These are phyloP conservation scores for Nemopilema nomurai DNA, from an alignment of 30 jellyfish, hydroid and myxozoan species.

Conservation along the genomic window DNA sequence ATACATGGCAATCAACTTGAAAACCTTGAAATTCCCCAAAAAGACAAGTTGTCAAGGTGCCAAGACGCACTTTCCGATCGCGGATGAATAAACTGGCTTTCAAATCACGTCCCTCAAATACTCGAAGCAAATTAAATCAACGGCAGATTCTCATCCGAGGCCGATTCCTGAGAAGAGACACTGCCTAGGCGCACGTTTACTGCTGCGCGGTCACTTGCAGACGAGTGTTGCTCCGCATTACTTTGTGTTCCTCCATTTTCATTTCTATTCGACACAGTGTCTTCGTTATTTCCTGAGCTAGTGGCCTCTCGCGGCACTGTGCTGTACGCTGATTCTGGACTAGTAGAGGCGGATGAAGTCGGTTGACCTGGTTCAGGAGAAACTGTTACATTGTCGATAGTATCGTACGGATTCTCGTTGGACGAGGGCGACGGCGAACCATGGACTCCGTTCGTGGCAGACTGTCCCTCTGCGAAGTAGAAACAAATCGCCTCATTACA, in stretches of 20 bases:
- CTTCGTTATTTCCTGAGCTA: not conserved
- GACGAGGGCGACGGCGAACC: not conserved
- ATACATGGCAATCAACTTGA: too few relatives aligned
- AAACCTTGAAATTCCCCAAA: too few relatives aligned
- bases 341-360: not conserved
- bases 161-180: conserved; percentile 36
- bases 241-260: not conserved
- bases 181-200: conserved; percentile 1
- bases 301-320: not conserved
- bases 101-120: too few relatives aligned
- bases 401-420: conserved; percentile 36
- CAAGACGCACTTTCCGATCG: too few relatives aligned
- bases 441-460: not conserved
- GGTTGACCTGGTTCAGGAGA: not conserved
- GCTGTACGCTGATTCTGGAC: not conserved
- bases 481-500: not conserved
- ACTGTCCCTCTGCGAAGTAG: not conserved
- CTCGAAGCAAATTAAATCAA: not conserved
- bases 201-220: not conserved
- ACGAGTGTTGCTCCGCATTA: not conserved
- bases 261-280: not conserved
- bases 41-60: too few relatives aligned
- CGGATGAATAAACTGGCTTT: too few relatives aligned
- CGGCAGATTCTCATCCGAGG: conserved; percentile 41
- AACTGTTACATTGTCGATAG: conserved; percentile 24